These are phyloP conservation scores for Halyomorpha halys DNA, from an alignment of 1,140 invertebrate genomes.

Conservation along the genomic window DNA sequence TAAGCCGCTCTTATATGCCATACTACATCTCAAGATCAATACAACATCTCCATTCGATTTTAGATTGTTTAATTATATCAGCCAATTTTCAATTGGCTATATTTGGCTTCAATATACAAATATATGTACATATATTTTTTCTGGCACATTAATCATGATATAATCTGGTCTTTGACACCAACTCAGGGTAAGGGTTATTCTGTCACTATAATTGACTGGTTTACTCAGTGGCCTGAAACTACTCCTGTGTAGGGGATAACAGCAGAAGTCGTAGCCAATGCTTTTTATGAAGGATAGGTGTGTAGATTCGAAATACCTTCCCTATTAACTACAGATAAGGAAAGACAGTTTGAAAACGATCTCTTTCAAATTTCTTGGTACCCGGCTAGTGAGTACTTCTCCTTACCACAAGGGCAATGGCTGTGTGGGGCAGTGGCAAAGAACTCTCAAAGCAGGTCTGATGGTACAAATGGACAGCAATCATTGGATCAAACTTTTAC, in stretches of 20 bases:
- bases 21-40: not conserved
- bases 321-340: conserved; percentile 37
- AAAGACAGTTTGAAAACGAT: conserved; percentile 35
- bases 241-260: conserved; percentile 35
- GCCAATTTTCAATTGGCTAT: conserved; percentile 4
- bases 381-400: not conserved
- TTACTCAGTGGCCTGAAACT: conserved; percentile 37
- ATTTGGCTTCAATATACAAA: too few species aligned
- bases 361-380: conserved; percentile 25
- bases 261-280: conserved; percentile 34
- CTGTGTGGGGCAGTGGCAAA: not conserved
- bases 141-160: conserved; percentile 34
- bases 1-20: not conserved
- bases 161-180: conserved; percentile 38
- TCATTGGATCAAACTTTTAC: not conserved
- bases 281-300: conserved; percentile 35
- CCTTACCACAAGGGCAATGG: not conserved
- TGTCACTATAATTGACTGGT: conserved; percentile 39
- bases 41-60: not conserved
- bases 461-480: not conserved
- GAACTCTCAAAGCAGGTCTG: not conserved
- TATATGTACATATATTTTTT: conserved; percentile 30
- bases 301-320: conserved; percentile 35
- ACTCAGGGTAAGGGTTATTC: conserved; percentile 34
- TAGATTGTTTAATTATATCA: too few species aligned